These are phyloP conservation scores for Steinernema feltiae DNA, from an alignment of 1,140 invertebrate genomes.

Conservation along the genomic window DNA sequence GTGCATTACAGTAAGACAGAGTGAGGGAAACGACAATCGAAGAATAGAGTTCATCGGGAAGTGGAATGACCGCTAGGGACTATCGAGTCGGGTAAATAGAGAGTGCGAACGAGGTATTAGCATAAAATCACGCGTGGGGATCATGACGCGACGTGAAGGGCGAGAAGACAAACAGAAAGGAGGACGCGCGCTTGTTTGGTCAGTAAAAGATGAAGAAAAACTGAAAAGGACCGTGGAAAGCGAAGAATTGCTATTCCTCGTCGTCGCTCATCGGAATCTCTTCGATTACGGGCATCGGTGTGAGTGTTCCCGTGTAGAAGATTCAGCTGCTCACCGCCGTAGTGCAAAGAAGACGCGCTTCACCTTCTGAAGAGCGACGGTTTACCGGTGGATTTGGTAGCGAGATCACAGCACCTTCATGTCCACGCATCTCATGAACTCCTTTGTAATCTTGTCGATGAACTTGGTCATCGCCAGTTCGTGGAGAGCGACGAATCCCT, in stretches of 20 bases:
- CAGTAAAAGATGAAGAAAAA: no score
- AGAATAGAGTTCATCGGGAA: background rate
- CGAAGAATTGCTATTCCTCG: no score
- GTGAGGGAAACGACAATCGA: background rate
- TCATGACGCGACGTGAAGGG: background rate
- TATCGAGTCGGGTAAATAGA: background rate
- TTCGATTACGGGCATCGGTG: conserved; percentile 93
- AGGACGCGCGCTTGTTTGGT: background rate
- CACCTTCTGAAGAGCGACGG: conserved; percentile 68
- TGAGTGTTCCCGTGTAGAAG: conserved; percentile 85
- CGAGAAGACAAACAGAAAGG: background rate
- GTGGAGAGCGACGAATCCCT: conserved; percentile 83
- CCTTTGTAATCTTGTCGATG: conserved; percentile 67
- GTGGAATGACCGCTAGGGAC: background rate
- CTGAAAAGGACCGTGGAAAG: no score
- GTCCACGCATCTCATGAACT: conserved; percentile 65
- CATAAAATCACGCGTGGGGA: background rate
- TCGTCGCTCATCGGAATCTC: conserved; percentile 63
- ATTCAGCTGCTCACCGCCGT: conserved; percentile 91
- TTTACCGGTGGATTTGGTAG: background rate
- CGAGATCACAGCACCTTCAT: conserved; percentile 66
- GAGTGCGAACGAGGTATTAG: background rate
- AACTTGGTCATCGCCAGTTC: conserved; percentile 84
- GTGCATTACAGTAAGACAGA: background rate
- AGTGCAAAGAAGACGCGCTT: conserved; percentile 89